Base-by-base conservation (phyloP, 2,888 invertebrate genomes). In the Thereva unica region DNA sequence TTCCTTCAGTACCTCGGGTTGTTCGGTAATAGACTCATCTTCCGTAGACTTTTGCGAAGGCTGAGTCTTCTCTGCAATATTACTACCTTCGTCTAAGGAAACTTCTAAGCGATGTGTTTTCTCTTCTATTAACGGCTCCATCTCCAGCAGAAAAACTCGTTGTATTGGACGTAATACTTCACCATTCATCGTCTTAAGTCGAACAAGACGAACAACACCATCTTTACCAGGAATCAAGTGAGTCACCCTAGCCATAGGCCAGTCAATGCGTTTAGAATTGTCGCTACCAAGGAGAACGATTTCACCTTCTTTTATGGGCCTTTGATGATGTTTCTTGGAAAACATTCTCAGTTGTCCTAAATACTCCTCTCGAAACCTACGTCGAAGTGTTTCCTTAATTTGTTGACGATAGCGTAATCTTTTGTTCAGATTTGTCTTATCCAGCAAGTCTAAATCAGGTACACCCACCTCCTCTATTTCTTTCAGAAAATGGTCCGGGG, bases 401-500 rank as follows among this genome's bases (percentile, higher is more conserved):
- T 23, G 23, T 23, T 23, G 23, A 23, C 23, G 23, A 23, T 23
- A 23, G 23, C 23, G 23, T 23, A 23, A 23, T 23, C 23, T 23
- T 2, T 23, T 23, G 23, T 23, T 23, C 23, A 23, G 23, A 2
- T 23, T 23, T 2, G n/a, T 8, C 37, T 1, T 44, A n/a, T 66
- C 57, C 8, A 69, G 35, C 4, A 4, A 2, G 40, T 70, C 70
- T 7, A 57, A 69, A 67, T 74, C 73, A 40, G 71, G 71, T 50
- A 71, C 54, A 10, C 69, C 70, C 42, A 37, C 38, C 10, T 72
- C 71, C 9, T 35, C 47, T 45, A 64, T 67, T 9, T 73, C 73
- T 40, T 70, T 44, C 10, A 75, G 63, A 70, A 76, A 75, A 23
- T 23, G 73, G 75, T 74, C 4, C 35, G 75, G 75, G 23, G 72